Evolutionary conservation across 2,888 invertebrate genomes (phyloP).

Genomic region (Xestia c-nigrum): DNA sequence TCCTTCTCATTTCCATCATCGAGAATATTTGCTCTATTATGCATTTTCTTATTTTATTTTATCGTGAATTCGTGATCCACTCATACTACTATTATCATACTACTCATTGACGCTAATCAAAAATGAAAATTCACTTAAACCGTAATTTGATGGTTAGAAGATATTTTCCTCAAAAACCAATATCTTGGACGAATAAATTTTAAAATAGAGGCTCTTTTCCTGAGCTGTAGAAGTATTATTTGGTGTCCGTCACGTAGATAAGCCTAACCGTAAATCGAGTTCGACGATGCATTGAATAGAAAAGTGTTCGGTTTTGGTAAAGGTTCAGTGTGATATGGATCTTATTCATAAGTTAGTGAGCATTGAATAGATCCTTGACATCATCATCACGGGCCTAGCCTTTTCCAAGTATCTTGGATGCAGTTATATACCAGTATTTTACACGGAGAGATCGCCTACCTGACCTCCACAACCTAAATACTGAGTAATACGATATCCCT

Average conservation of each 20-base stretch:
- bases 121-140: conserved; percentile 35
- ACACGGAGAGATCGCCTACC: neutral
- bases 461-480: neutral
- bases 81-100: too few species aligned
- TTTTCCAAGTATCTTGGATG: neutral
- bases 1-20: conserved; percentile 5
- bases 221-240: conserved; percentile 14
- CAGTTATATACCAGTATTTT: neutral
- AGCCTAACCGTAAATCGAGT: conserved; percentile 49
- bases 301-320: conserved; percentile 40
- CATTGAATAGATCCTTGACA: conserved; percentile 39
- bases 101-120: conserved; percentile 29
- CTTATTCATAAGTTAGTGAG: conserved; percentile 29
- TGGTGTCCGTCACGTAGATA: conserved; percentile 41
- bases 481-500: neutral
- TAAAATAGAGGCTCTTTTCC: conserved; percentile 30
- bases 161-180: conserved; percentile 23
- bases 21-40: conserved; percentile 11
- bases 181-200: conserved; percentile 20
- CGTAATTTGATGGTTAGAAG: conserved; percentile 12
- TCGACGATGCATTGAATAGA: conserved; percentile 48
- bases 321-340: conserved; percentile 8
- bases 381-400: neutral
- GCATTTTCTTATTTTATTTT: conserved; percentile 1
- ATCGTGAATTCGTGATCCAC: conserved; percentile 19